Evolutionary conservation across 2,888 invertebrate genomes (phyloP), one percentile per base, ranked within the genome.

Genomic region (Sympetrum striolatum): DNA sequence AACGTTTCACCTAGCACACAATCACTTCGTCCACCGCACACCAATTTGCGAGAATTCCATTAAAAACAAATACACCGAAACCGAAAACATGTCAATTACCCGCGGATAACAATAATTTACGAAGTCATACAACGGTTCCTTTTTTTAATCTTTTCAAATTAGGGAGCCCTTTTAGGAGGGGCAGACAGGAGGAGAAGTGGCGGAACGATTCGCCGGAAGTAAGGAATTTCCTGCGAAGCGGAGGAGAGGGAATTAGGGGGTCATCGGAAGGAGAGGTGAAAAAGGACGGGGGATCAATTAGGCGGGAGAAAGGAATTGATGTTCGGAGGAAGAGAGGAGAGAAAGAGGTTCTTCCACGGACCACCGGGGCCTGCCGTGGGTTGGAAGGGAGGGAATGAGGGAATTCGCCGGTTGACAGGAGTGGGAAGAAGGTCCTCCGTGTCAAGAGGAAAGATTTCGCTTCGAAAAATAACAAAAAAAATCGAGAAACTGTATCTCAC

Each of bases 271-370:
- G 5, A 6, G 6, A 53, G 48, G 53, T 31, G 31, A 3, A 48
- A 44, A 25, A 44, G 81, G 53, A 58, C 82, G 39, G n/a, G 60
- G 60, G 86, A 86, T 86, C 86, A 86, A 86, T 86, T 86, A 86
- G 86, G 48, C 25, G 25, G n/a, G 64, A 25, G 31, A 8, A 73
- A 31, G 73, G 8, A 12, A 44, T 25, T 25, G 31, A 35, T n/a
- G 35, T 58, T 60, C 14, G 86, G 86, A 39, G 10, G 18, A 37
- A 80, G 18, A 37, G 86, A 31, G 60, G 53, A 58, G 53, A 82
- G 15, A 31, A 35, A 58, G 53, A 58, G 35, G 48, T 81, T 81
- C 37, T 58, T 82, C 53, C 15, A 25, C 35, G 35, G 82, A 48
- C 15, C 81, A 6, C 31, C 53, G 48, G 82, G 53, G 58, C 82